Evolutionary conservation across 2,888 invertebrate species (phyloP).

Genomic region (Morpho achilles): DNA sequence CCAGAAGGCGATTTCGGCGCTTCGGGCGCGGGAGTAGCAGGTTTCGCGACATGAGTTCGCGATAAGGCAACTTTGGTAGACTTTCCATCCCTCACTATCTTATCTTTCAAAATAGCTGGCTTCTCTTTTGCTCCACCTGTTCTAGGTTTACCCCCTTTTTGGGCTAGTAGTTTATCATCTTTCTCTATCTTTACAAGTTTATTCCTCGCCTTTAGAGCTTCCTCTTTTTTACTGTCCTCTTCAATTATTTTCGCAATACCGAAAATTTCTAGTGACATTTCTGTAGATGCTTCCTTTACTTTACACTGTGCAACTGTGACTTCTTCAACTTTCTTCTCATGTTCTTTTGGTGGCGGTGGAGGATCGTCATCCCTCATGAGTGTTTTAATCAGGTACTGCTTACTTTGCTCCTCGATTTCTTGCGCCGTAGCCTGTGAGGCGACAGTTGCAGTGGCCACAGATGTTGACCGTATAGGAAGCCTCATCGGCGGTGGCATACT

Average conservation of each 20-base stretch:
- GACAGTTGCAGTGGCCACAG: constrained; percentile 64
- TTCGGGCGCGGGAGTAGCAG: constrained; percentile 41
- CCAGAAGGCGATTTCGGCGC: constrained; percentile 58
- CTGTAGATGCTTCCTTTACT: constrained; percentile 53
- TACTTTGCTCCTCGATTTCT: constrained; percentile 82
- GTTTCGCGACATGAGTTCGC: constrained; percentile 48
- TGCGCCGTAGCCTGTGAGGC: constrained; percentile 72
- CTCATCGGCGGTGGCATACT: constrained; percentile 64
- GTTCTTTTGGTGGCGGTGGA: constrained; percentile 82
- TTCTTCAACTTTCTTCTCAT: constrained; percentile 77
- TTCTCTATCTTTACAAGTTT: constrained; percentile 40
- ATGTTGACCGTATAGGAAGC: constrained; percentile 49
- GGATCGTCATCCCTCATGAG: constrained; percentile 92
- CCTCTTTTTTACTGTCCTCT: constrained; percentile 44
- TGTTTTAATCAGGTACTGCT: constrained; percentile 93
- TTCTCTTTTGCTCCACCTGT: constrained; percentile 61
- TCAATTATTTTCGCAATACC: constrained; percentile 71
- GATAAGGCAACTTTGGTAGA: constrained; percentile 62
- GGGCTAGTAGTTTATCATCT: constrained; percentile 53
- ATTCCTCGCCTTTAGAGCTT: constrained; percentile 40
- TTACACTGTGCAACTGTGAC: constrained; percentile 67
- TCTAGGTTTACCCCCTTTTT: constrained; percentile 64
- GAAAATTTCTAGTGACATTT: constrained; percentile 73
- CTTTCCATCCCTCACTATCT: constrained; percentile 62
- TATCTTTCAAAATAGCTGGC: constrained; percentile 61